Base-by-base conservation (phyloP, 2,113 vertebrate genomes). In the Myotis lucifugus region DNA sequence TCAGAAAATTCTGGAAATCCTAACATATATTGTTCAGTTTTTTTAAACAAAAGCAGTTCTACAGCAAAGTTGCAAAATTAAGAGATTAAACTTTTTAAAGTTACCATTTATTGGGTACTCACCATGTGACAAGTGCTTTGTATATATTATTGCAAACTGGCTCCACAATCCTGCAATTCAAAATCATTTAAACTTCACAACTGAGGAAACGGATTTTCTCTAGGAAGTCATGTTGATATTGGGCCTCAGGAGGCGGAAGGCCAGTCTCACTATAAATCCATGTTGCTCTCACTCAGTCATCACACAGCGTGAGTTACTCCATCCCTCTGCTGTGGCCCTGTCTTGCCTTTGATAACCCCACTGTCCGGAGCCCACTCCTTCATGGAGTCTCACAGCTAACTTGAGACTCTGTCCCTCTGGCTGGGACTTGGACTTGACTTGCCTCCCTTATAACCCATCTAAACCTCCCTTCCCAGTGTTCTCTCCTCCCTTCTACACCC, bases 121-220 rank as follows among this genome's bases (percentile, higher is more conserved):
- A 37, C 2, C 50, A 27, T 4, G 1, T 48, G 91, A 40, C 3
- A 54, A 1, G 18, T 77, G 7, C 27, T 90, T 92, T 67, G n/a
- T 27, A 72, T 64, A 59, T 81, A 46, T 81, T 85, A 37, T 69
- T 78, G 27, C 32, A 85, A 81, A 90, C 52, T 90, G n/a, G 78
- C 23, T 46, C 72, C 46, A 46, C 12, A 54, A 61, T 50, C 10
- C 46, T 52, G 27, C 11, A 52, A 82, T 79, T 92, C 66, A 48
- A 48, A 79, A 76, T 70, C 23, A 90, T 59, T 93, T 89, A 54
- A 76, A 48, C 81, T 76, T 92, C 10, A 70, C 46, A 95, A 37
- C 18, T 8, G 4, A 93, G 66, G 76, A 87, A 87, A 67, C 10
- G 4, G 34, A 69, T 54, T 27, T 59, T 78, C 48, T 79, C 73